Evolutionary conservation across 2,113 vertebrate species (phyloP).

Genomic region (Lamprologus ornatipinnis): DNA sequence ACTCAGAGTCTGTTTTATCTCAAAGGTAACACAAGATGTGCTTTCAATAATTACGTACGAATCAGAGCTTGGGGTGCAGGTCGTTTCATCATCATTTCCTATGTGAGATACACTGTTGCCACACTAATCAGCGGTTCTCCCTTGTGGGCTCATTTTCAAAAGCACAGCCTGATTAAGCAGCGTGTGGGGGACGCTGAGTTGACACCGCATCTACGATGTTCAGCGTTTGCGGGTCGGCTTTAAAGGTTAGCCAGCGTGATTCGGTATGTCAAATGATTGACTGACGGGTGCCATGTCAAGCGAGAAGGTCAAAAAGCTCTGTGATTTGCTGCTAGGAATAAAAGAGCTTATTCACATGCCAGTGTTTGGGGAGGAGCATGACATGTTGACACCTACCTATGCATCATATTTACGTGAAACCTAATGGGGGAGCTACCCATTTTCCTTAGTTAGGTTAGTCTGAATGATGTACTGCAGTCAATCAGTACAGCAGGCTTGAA

Average conservation of each 20-base stretch:
- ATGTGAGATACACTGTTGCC: not conserved
- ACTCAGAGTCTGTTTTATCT: not conserved
- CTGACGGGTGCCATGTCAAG: slow-evolving; percentile 18
- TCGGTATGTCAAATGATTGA: not conserved
- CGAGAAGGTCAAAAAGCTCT: slow-evolving; percentile 15
- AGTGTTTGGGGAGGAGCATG: not conserved
- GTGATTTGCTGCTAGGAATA: not conserved
- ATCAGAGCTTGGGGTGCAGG: not conserved
- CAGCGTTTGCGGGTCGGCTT: not conserved
- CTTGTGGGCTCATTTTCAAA: slow-evolving; percentile 11
- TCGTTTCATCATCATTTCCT: slow-evolving; percentile 15
- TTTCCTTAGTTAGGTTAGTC: not conserved
- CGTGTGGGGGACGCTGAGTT: not conserved
- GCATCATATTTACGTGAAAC: not conserved
- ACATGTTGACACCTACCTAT: not conserved
- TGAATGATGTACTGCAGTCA: not conserved
- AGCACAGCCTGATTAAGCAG: not conserved
- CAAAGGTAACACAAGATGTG: not conserved
- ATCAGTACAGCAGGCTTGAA: not conserved
- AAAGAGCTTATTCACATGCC: not conserved
- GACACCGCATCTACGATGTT: not conserved
- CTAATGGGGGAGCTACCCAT: not conserved
- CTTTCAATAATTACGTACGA: slow-evolving; percentile 15
- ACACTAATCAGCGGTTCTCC: slow-evolving; percentile 1
- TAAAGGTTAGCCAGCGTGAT: slow-evolving; percentile 18